Evolutionary conservation across 2,113 vertebrate species (phyloP).

Genomic region (Otis tarda): DNA sequence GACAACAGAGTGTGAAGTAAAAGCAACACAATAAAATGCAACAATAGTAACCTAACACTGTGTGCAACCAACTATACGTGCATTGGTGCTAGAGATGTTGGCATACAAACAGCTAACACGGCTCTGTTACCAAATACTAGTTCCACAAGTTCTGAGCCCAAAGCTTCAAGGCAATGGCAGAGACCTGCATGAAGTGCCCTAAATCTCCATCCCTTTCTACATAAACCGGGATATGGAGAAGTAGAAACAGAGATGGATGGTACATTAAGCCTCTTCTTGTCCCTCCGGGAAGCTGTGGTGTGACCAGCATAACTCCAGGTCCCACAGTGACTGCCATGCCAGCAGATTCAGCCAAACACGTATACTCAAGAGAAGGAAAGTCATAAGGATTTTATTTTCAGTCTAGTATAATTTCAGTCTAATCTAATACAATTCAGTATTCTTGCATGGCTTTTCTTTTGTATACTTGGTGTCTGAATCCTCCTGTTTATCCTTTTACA

Average conservation of each 20-base stretch:
- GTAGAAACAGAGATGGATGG: neutral
- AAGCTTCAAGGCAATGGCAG: neutral
- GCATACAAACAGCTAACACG: too few relatives aligned
- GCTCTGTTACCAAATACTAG: neutral
- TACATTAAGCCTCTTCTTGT: neutral
- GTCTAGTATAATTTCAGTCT: neutral
- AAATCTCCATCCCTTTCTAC: neutral
- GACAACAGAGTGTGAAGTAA: neutral
- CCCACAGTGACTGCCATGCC: neutral
- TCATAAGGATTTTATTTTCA: neutral
- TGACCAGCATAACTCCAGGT: neutral
- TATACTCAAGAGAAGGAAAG: neutral
- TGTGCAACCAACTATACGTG: accelerated
- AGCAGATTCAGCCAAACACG: neutral
- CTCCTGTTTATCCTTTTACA: neutral
- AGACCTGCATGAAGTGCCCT: neutral
- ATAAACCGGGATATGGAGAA: neutral
- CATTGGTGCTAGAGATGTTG: neutral
- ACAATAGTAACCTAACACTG: neutral
- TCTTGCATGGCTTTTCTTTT: neutral
- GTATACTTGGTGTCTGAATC: neutral
- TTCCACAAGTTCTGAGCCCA: neutral
- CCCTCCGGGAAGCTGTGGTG: neutral
- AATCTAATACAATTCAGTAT: neutral
- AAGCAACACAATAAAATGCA: neutral